Conservation (phyloP, 1,140 invertebrate genomes). For the Amyelois transitella region DNA sequence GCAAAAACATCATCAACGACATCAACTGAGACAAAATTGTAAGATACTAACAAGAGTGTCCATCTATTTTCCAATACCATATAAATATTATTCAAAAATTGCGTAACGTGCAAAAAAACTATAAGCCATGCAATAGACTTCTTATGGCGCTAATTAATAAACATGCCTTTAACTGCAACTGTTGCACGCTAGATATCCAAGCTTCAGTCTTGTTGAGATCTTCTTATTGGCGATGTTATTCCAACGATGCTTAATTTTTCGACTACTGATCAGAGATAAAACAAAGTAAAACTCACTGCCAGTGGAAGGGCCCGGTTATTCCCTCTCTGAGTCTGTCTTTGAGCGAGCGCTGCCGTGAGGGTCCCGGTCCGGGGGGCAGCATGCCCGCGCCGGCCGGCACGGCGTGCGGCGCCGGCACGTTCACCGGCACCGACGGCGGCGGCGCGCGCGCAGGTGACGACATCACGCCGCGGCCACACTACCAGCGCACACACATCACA, state of each 20-base stretch:
- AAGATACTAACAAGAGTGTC: not conserved
- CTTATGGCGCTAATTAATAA: no score
- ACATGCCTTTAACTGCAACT: no score
- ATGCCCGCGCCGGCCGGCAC: conserved; percentile 59
- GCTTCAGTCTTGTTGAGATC: no score
- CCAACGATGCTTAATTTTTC: no score
- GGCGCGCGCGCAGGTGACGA: conserved; percentile 64
- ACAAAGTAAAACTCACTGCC: conserved; percentile 79
- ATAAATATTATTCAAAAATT: not conserved
- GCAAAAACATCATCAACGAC: conserved; percentile 10
- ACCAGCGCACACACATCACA: conserved; percentile 47
- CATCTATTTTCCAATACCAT: not conserved
- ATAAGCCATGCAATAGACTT: conserved; percentile 15
- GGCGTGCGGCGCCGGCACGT: conserved; percentile 10
- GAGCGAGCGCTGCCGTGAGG: conserved; percentile 78
- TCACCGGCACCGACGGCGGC: conserved; percentile 21
- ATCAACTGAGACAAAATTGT: conserved; percentile 7
- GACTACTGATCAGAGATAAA: not conserved
- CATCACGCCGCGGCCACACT: conserved; percentile 43
- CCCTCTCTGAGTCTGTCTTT: conserved; percentile 84
- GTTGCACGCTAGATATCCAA: no score
- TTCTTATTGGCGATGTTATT: no score
- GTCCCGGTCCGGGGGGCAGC: conserved; percentile 75
- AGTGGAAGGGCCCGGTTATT: conserved; percentile 83
- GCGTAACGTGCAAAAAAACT: not conserved